These are phyloP conservation scores for Sebastes cheni DNA, from an alignment of 2,797 vertebrate genomes.

Conservation along the genomic window DNA sequence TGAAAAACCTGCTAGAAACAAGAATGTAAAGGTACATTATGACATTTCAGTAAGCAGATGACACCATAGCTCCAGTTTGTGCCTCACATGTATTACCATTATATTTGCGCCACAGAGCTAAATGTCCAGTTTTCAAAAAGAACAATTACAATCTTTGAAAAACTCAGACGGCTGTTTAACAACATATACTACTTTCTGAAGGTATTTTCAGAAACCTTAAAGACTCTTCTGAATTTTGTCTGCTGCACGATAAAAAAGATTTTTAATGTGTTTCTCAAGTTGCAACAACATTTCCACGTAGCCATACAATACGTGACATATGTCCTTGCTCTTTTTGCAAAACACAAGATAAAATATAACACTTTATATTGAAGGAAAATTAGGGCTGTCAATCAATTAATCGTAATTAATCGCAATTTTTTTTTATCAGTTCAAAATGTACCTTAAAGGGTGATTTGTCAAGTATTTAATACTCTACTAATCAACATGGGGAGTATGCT, in stretches of 20 bases:
- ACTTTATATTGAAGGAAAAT: background rate
- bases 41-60: background rate
- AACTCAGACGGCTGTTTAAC: background rate
- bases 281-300: background rate
- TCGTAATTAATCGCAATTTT: too few relatives aligned
- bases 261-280: background rate
- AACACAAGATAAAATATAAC: background rate
- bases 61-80: background rate
- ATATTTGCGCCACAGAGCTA: conserved; percentile 8
- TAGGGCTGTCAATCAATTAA: too few relatives aligned
- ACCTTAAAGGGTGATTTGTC: too few relatives aligned
- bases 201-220: background rate
- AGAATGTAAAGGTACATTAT: background rate
- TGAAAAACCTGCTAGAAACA: background rate
- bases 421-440: too few relatives aligned
- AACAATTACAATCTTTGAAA: background rate
- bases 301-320: background rate
- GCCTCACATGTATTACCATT: background rate
- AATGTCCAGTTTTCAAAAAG: background rate
- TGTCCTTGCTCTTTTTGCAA: background rate
- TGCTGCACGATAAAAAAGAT: background rate
- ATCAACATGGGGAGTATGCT: too few relatives aligned
- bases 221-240: background rate
- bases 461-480: too few relatives aligned
- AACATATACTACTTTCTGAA: background rate